Evolutionary conservation across 2,113 vertebrate species (phyloP).

Genomic region (Megaceryle torquata): DNA sequence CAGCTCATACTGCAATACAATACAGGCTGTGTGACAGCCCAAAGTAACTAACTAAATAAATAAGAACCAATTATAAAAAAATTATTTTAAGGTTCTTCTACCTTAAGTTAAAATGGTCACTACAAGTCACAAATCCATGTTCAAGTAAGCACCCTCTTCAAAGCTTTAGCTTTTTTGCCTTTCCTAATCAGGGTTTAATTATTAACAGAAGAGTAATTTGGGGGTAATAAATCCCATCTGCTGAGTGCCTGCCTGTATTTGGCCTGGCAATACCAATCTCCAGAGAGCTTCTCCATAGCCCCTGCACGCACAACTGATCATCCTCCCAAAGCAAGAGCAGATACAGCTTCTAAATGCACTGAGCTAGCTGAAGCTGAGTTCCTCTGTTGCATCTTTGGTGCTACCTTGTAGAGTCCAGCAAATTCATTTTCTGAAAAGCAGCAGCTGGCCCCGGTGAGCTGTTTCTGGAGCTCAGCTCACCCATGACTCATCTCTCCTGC

Average conservation of each 20-base stretch:
- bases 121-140: background rate
- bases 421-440: background rate
- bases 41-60: background rate
- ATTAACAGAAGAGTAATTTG: background rate
- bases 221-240: background rate
- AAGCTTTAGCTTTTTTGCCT: background rate
- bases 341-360: background rate
- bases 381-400: background rate
- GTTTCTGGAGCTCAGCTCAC: conserved; percentile 58
- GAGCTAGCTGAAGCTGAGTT: background rate
- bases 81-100: background rate
- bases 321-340: background rate
- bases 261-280: background rate
- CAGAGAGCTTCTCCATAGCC: background rate
- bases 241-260: background rate
- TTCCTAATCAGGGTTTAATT: background rate
- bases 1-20: background rate
- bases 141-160: background rate
- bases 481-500: conserved; percentile 64
- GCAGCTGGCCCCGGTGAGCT: conserved; percentile 64
- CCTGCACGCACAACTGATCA: background rate
- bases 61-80: background rate
- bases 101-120: background rate
- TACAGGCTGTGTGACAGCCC: background rate
- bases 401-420: background rate